Evolutionary conservation across 1,140 invertebrate genomes (phyloP), one percentile per base, ranked within the genome.

Genomic region (Cydia splendana): DNA sequence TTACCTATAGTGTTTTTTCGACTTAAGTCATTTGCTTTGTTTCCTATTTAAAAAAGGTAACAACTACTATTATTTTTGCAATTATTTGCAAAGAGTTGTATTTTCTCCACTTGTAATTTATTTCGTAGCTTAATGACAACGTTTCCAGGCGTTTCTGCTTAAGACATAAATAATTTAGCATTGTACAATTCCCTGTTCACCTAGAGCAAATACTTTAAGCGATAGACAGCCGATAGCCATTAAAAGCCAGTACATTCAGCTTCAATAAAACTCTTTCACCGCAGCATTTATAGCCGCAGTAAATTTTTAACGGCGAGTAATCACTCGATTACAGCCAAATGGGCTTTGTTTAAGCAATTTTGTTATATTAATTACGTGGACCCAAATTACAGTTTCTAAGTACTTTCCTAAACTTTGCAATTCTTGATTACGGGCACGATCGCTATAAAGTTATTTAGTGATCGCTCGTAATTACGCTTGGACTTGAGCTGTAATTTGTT

Each of bases 361-460:
- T 71, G 67, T 71, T 71, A 71, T 71, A 71, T 71, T 71, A 71
- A 71, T 71, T 71, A 71, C 67, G 38, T 71, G 67, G 34, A 71
- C 30, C 67, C 34, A 71, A 71, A 71, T 71, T 71, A 71, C 67
- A 42, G 67, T 71, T 71, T 71, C 5, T 42, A 45, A 71, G 67
- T 71, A 38, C 67, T 71, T 71, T 71, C 15, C 67, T 71, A 12
- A 71, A 71, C 67, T 71, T 71, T 42, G 67, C 67, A 42, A 71
- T 71, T 71, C 67, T 42, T 71, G 67, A 71, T 71, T 71, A 71
- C 67, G 28, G 28, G 24, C 12, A 28, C 65, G 28, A 71, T 71
- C n/a, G 67, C 67, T 42, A 42, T 71, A 71, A 71, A 71, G 38
- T 69, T 69, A 69, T 69, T 69, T 69, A n/a, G 65, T 45, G 67